A percentile compares a stretch with the other conserved stretches of the same genome.
phyloP scores from a whole-genome alignment of 1,140 invertebrate species.

The Doryteuthis pealeii region DNA sequence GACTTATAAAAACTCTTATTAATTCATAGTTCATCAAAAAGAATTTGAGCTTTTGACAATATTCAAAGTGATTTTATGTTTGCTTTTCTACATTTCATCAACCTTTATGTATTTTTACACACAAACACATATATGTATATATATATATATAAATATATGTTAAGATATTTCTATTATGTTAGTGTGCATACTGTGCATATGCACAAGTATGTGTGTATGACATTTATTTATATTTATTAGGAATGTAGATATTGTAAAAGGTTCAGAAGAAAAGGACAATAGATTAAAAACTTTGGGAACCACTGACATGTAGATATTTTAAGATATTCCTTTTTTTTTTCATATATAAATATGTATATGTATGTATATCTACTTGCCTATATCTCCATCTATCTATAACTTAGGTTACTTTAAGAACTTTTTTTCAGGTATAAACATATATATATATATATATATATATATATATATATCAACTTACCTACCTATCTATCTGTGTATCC shows the following conservation, averaged over 20 bases:
- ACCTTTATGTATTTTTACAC: not conserved
- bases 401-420: not conserved
- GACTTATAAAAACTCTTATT: not conserved
- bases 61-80: not conserved
- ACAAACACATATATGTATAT: not conserved
- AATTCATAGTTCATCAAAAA: not conserved
- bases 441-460: constrained; percentile 2
- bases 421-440: not conserved
- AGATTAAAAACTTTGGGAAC: not conserved
- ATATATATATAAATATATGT: not conserved
- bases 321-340: not conserved
- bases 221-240: not conserved
- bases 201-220: not conserved
- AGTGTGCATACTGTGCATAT: not conserved
- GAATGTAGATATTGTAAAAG: too few relatives aligned
- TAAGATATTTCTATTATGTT: not conserved
- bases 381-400: not conserved
- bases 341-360: not conserved
- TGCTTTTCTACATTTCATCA: not conserved
- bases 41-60: not conserved
- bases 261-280: not conserved
- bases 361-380: not conserved
- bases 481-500: not conserved
- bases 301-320: not conserved
- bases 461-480: not conserved